Base-by-base conservation (phyloP, 64 coral and sea anemone genomes). In the Astreopora myriophthalma region DNA sequence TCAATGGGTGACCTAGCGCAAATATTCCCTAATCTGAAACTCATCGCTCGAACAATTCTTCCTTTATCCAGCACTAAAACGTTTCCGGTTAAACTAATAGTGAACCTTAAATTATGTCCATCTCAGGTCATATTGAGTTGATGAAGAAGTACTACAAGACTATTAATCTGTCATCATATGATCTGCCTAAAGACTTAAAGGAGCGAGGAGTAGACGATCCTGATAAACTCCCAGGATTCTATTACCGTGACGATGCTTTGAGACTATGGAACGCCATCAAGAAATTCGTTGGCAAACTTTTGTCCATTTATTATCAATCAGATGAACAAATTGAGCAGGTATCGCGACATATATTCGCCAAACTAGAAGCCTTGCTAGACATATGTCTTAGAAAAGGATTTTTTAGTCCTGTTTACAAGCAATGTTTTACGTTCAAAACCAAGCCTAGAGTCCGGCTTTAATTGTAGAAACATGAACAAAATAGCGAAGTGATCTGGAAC, bases 221-320 rank as follows among this genome's bases (percentile, higher is more conserved):
- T 2, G 26, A 92, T 2, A 98, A 98, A 73, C 79, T 98, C 11
- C 96, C 92, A 24, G 71, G 85, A 12, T 98, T 92, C 35, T 37
- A 92, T 34, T 98, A 98, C 76, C 92, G 96, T 69, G 92, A 98
- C 19, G 96, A 98, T 84, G 96, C 92, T 26, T 76, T 98, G 26
- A 49, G 28, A 17, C 51, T 98, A 32, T 98, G 96, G 96, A 8
- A 94, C 16, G 67, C 92, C 14, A 91, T 92, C 12, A 89, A 60
- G 11, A 25, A 72, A 24, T 98, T 88, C 44, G 58, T 98, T 69
- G 26, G 23, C 8, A 89, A 88, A 12, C 34, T 94, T 36, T 16
- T 92, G 30, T 48, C 55, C 1, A 72, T 92, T n/a, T 98, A 85
- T 52, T 98, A 94, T 38, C 35, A 68, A 0, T 69, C 66, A 12